phyloP scores from a whole-genome alignment of 2,113 vertebrate species.

The Nannobrachium achirus region DNA sequence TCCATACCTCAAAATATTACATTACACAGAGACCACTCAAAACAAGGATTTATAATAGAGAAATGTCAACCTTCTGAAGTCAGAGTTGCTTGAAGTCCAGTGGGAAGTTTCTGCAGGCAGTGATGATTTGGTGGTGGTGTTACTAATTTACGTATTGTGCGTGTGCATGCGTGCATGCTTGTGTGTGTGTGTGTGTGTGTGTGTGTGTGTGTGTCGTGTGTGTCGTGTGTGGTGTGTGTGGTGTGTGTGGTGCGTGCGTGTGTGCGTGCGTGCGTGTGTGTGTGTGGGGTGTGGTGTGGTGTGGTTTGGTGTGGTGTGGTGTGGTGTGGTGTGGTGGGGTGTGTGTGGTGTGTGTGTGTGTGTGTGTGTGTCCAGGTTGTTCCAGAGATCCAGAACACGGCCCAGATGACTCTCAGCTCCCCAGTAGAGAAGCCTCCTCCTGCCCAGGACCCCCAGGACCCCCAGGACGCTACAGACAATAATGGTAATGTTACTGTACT shows the following conservation, averaged over 20 bases:
- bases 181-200: not conserved
- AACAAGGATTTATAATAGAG: no score
- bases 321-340: not conserved
- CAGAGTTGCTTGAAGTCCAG: no score
- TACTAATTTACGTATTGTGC: no score
- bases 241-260: slow-evolving; percentile 58
- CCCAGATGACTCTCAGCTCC: slow-evolving; percentile 57
- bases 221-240: slow-evolving; percentile 53
- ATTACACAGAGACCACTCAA: no score
- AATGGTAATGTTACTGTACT: slow-evolving; percentile 37
- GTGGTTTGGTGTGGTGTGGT: not conserved
- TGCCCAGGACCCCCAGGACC: slow-evolving; percentile 29
- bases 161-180: slow-evolving; percentile 17
- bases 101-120: no score
- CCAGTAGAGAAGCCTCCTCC: slow-evolving; percentile 26
- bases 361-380: slow-evolving; percentile 24
- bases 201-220: slow-evolving; percentile 68
- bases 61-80: no score
- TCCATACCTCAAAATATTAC: no score
- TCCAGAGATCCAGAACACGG: slow-evolving; percentile 53
- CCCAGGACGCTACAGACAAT: slow-evolving; percentile 50
- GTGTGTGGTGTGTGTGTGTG: slow-evolving; percentile 4
- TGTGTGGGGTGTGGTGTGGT: not conserved
- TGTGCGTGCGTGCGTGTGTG: not conserved
- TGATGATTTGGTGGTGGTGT: no score